Conservation (phyloP, 1,140 invertebrate genomes). For the Matsumurasca onukii region DNA sequence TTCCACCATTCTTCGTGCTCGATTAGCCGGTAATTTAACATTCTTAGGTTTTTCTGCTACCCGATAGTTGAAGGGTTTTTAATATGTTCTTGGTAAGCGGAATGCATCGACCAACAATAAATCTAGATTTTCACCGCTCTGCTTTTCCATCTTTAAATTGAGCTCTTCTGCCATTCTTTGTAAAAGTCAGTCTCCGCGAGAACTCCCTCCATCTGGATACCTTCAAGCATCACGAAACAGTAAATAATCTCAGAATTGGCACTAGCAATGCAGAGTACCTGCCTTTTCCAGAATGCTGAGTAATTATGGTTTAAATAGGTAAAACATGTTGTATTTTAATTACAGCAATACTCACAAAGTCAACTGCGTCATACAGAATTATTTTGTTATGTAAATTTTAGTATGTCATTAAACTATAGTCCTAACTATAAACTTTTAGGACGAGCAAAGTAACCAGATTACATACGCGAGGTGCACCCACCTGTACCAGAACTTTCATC, state of each 20-base stretch:
- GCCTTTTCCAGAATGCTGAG: too few relatives aligned
- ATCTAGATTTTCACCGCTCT: slow-evolving; percentile 14
- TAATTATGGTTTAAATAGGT: too few relatives aligned
- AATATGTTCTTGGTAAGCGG: slow-evolving; percentile 45
- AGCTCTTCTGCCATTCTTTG: slow-evolving; percentile 31
- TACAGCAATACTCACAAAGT: too few relatives aligned
- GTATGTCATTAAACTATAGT: too few relatives aligned
- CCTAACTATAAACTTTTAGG: too few relatives aligned
- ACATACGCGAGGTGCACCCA: too few relatives aligned
- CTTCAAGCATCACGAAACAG: slow-evolving; percentile 43
- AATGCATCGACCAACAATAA: slow-evolving; percentile 46
- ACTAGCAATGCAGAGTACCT: neutral
- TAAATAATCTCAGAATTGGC: slow-evolving; percentile 44
- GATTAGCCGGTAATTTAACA: slow-evolving; percentile 51
- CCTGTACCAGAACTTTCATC: too few relatives aligned
- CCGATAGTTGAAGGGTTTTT: slow-evolving; percentile 44
- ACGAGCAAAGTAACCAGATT: too few relatives aligned
- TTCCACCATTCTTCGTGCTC: slow-evolving; percentile 49
- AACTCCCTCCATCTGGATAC: slow-evolving; percentile 45
- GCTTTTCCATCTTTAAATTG: slow-evolving; percentile 23
- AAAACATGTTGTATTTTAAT: too few relatives aligned
- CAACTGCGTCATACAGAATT: too few relatives aligned
- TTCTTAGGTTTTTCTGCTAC: slow-evolving; percentile 37
- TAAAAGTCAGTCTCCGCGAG: slow-evolving; percentile 39
- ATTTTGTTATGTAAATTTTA: too few relatives aligned